phyloP scores from a whole-genome alignment of 2,888 invertebrate genomes.

The Athripsodes cinereus region DNA sequence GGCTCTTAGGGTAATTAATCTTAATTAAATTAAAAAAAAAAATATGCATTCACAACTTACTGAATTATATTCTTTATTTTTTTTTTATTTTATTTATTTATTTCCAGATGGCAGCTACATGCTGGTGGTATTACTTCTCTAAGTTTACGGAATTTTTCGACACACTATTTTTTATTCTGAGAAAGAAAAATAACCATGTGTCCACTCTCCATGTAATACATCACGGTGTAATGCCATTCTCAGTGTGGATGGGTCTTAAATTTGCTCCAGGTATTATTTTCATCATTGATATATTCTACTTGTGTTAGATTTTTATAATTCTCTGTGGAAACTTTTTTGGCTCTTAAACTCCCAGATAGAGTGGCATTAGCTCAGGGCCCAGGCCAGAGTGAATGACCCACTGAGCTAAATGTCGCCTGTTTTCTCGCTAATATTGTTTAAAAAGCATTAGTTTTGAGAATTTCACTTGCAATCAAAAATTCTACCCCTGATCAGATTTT shows the following conservation, averaged over 20 bases:
- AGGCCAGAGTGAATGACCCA: too few relatives aligned
- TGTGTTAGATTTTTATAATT: too few relatives aligned
- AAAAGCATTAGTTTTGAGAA: too few relatives aligned
- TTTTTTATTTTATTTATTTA: constrained; percentile 4
- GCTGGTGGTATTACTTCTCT: constrained; percentile 97
- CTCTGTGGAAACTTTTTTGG: too few relatives aligned
- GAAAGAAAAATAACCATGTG: constrained; percentile 92
- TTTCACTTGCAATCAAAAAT: too few relatives aligned
- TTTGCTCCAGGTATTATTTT: constrained; percentile 74
- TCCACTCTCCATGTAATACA: constrained; percentile 93
- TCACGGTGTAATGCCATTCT: constrained; percentile 95
- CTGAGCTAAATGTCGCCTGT: too few relatives aligned
- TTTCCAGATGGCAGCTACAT: constrained; percentile 78
- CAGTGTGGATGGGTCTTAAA: constrained; percentile 92
- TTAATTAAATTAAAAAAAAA: too few relatives aligned
- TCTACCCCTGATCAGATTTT: too few relatives aligned
- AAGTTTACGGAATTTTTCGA: constrained; percentile 97
- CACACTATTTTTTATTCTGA: constrained; percentile 91
- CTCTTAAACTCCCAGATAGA: too few relatives aligned
- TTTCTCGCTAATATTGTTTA: too few relatives aligned
- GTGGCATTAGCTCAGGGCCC: too few relatives aligned
- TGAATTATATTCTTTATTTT: neutral
- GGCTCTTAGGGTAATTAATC: constrained; percentile 57
- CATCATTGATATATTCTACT: too few relatives aligned
- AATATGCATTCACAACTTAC: neutral